Base-by-base conservation (phyloP, 2,797 vertebrate species). In the Alfaro cultratus region DNA sequence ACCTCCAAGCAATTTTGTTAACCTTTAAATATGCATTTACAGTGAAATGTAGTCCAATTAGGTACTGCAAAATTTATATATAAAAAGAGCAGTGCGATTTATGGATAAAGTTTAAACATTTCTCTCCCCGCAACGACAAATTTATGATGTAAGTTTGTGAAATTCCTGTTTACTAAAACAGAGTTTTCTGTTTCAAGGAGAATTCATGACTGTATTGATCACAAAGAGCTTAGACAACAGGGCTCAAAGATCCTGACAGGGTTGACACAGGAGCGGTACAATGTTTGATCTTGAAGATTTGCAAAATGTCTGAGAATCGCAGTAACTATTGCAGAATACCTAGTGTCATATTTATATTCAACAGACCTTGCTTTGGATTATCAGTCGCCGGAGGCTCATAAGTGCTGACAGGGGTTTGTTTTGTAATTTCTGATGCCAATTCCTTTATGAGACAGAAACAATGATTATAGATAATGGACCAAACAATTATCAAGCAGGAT, bases 121-220 rank as follows among this genome's bases (percentile, higher is more conserved):
- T 77, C 73, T 81, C 68, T n/a, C n/a, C 2, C 13, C 80, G 55
- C 85, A 81, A 75, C 55, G 46, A 85, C 77, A 83, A 79, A 83
- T 85, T 87, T 80, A 90, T 93, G 91, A 93, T 91, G 89, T 85
- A 88, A 93, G 83, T 84, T 80, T 78, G 78, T 91, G 88, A 93
- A 94, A 92, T 79, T 74, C 80, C 73, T 77, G 77, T 81, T 90
- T 85, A 57, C 80, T 81, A 53, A 86, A 91, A 84, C 80, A 79
- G 81, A 85, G 74, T 84, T 75, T 83, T 80, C 45, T 76, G 70
- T 90, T 91, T 91, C 89, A 93, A 92, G 91, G 87, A 87, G 90
- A 93, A 91, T 91, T 86, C 74, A 82, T 87, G 82, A 88, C 85
- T 80, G 46, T 83, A 80, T 89, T 89, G 90, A 91, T 92, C 89